These are phyloP conservation scores for Boulengeromyrus knoepffleri DNA, from an alignment of 2,113 vertebrate species.

Conservation along the genomic window DNA sequence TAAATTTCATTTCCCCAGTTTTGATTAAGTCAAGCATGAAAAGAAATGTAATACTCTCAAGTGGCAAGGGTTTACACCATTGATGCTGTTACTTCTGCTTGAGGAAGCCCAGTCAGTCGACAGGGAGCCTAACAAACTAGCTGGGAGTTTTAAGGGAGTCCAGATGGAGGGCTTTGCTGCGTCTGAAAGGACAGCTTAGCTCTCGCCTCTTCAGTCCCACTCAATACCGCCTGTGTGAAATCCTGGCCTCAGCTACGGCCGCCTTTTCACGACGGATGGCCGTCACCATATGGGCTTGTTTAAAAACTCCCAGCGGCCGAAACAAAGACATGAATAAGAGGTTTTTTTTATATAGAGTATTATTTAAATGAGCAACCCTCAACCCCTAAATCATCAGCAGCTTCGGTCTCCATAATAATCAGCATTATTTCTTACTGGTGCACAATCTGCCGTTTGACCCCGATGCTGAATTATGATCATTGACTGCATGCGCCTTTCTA, in stretches of 20 bases:
- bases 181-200: slow-evolving; percentile 89
- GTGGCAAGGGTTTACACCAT: slow-evolving; percentile 76
- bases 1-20: slow-evolving; percentile 83
- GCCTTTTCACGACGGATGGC: slow-evolving; percentile 51
- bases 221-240: slow-evolving; percentile 77
- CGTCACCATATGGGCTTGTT: slow-evolving; percentile 49
- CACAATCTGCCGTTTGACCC: slow-evolving; percentile 23
- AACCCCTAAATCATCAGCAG: slow-evolving; percentile 13
- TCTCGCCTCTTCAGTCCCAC: slow-evolving; percentile 74
- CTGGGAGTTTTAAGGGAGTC: slow-evolving; percentile 72
- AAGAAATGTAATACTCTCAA: slow-evolving; percentile 85
- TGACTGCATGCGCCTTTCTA: neutral
- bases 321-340: slow-evolving; percentile 46
- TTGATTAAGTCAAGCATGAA: slow-evolving; percentile 89
- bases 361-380: slow-evolving; percentile 32
- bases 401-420: slow-evolving; percentile 24
- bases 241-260: slow-evolving; percentile 57
- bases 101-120: slow-evolving; percentile 73
- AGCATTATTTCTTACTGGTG: slow-evolving; percentile 21
- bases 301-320: slow-evolving; percentile 37
- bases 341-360: slow-evolving; percentile 29
- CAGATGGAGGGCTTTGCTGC: slow-evolving; percentile 81
- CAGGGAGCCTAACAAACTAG: slow-evolving; percentile 68
- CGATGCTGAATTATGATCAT: slow-evolving; percentile 1
- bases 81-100: slow-evolving; percentile 85